These are phyloP conservation scores for Drosophila bunnanda DNA, from an alignment of 2,888 invertebrate species.

Conservation along the genomic window DNA sequence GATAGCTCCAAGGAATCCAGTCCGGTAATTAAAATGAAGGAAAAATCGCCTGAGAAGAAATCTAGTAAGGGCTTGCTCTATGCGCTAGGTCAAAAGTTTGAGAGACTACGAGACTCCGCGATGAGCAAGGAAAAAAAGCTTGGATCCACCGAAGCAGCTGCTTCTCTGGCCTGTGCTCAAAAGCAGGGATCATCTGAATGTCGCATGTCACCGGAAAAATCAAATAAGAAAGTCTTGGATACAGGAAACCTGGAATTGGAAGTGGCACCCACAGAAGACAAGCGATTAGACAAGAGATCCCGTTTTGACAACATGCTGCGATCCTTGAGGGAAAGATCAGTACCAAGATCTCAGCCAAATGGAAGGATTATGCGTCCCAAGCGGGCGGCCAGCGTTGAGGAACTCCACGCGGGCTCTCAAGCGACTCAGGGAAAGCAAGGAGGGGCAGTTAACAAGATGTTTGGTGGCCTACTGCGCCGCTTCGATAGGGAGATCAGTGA, in stretches of 20 bases:
- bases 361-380: constrained; percentile 88
- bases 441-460: constrained; percentile 89
- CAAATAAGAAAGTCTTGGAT: constrained; percentile 80
- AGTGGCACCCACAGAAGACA: constrained; percentile 48
- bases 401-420: constrained; percentile 85
- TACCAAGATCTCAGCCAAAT: constrained; percentile 86
- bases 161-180: constrained; percentile 63
- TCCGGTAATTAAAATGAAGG: constrained; percentile 74
- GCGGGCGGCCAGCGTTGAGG: constrained; percentile 90
- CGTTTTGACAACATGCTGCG: constrained; percentile 86
- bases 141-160: constrained; percentile 39
- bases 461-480: constrained; percentile 92
- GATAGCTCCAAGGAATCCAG: constrained; percentile 82
- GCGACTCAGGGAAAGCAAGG: constrained; percentile 85
- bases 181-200: constrained; percentile 75
- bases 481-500: constrained; percentile 87
- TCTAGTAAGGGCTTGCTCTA: constrained; percentile 88
- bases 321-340: constrained; percentile 88
- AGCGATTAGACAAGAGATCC: constrained; percentile 83
- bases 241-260: constrained; percentile 28
- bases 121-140: constrained; percentile 84
- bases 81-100: constrained; percentile 91
- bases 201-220: constrained; percentile 55
- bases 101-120: constrained; percentile 87
- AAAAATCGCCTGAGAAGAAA: constrained; percentile 87